phyloP scores from a whole-genome alignment of 2,888 invertebrate genomes.

The Neelides folsomi region DNA sequence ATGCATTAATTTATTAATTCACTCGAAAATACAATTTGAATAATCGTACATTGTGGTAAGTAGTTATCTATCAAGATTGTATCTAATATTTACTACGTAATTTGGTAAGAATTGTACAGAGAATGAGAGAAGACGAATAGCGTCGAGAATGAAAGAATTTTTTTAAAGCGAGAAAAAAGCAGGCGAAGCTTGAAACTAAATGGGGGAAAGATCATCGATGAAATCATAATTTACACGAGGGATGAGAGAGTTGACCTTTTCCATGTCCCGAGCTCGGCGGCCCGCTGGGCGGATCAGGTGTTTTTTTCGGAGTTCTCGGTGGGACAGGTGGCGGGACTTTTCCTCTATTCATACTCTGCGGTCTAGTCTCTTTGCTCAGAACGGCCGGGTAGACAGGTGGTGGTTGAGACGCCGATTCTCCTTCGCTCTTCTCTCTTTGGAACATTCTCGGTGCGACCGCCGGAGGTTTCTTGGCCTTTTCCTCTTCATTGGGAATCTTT shows the following conservation, averaged over 20 bases:
- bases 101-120: too few relatives aligned
- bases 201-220: slow-evolving; percentile 4
- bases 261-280: slow-evolving; percentile 2
- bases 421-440: neutral
- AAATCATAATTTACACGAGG: neutral
- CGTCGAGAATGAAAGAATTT: too few relatives aligned
- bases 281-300: neutral
- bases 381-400: slow-evolving; percentile 52
- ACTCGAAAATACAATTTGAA: too few relatives aligned
- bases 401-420: slow-evolving; percentile 12
- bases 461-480: neutral
- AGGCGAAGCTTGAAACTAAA: neutral
- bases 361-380: slow-evolving; percentile 43
- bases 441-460: slow-evolving; percentile 1
- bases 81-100: too few relatives aligned
- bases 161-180: neutral
- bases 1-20: too few relatives aligned
- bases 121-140: too few relatives aligned
- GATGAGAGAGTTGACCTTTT: neutral
- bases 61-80: too few relatives aligned
- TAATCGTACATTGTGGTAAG: too few relatives aligned
- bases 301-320: slow-evolving; percentile 45
- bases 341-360: slow-evolving; percentile 35
- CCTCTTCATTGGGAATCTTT: slow-evolving; percentile 1
- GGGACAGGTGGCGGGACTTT: slow-evolving; percentile 73